Evolutionary conservation across 1,140 invertebrate species (phyloP), one percentile per base, ranked within the genome.

Genomic region (Zaprionus vittiger): DNA sequence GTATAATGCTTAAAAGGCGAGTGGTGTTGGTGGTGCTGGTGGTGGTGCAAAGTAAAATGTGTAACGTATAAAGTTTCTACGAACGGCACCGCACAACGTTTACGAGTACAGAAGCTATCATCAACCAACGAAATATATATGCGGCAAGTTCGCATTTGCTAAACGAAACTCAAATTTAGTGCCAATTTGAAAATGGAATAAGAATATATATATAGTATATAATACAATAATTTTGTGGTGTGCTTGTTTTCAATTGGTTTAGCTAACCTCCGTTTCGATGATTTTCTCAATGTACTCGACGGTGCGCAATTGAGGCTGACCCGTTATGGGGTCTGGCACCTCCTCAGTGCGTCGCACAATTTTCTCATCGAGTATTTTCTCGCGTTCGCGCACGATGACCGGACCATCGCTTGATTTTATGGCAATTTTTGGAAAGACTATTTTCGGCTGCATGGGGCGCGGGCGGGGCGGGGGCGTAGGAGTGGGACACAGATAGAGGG

Each of bases 261-360:
- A 49, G 60, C 91, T 92, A 97, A 98, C 97, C 97, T 98, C 97
- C 95, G 96, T 97, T 94, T 98, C 97, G 94, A 98, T 97, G 93
- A 97, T 95, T 95, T 98, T 98, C 95, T 98, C 97, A 94, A 98
- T 96, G 94, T 97, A 97, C 95, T 98, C 97, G 93, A 98, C 95
- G 67, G 97, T 98, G 94, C 97, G 95, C 80, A 98, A 95, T 94
- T 96, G 96, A 93, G 95, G 95, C 93, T 96, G 96, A 83, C 97
- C 97, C 73, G 97, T 97, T 75, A 95, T 93, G 83, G 97, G 96
- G 93, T 97, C 97, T 82, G 97, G 93, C 93, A 96, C 97, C 93
- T 98, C 97, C 94, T 98, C 97, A 64, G 97, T 98, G 93, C 96
- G 96, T 70, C 95, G 94, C 79, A 96, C 97, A 80, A 98, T 95